phyloP scores from a whole-genome alignment of 2,113 vertebrate genomes.

The Pogonocichla stellata region DNA sequence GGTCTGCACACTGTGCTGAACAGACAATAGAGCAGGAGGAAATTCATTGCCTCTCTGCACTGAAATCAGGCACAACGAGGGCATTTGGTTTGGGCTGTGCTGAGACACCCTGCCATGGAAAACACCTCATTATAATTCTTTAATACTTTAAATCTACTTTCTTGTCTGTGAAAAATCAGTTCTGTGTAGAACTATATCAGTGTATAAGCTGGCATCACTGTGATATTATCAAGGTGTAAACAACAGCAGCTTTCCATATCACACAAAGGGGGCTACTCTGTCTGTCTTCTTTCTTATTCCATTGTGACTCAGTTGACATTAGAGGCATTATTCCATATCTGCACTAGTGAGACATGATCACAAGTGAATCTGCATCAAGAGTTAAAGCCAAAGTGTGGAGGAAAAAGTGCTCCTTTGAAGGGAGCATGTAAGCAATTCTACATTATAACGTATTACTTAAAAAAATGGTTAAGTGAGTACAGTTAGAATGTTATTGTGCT shows the following conservation, averaged over 20 bases:
- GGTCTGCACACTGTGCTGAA: neutral
- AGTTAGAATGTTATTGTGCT: conserved; percentile 6
- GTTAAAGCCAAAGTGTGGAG: neutral
- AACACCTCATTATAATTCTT: neutral
- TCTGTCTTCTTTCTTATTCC: neutral
- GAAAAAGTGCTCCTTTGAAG: neutral
- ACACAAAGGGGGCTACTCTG: neutral
- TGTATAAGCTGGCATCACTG: neutral
- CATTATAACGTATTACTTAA: neutral
- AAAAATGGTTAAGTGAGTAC: neutral
- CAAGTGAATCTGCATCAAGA: neutral
- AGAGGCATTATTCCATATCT: neutral
- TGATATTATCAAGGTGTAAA: neutral
- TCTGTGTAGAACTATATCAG: neutral
- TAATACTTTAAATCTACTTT: neutral
- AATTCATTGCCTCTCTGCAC: neutral
- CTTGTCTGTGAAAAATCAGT: neutral
- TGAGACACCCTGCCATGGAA: neutral
- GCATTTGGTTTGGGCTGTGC: neutral
- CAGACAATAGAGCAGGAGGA: neutral
- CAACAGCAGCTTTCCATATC: neutral
- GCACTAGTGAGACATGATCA: neutral
- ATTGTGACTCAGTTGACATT: neutral
- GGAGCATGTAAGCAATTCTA: neutral
- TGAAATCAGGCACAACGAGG: neutral